phyloP scores from a whole-genome alignment of 2,113 vertebrate genomes.

The Rattus rattus region DNA sequence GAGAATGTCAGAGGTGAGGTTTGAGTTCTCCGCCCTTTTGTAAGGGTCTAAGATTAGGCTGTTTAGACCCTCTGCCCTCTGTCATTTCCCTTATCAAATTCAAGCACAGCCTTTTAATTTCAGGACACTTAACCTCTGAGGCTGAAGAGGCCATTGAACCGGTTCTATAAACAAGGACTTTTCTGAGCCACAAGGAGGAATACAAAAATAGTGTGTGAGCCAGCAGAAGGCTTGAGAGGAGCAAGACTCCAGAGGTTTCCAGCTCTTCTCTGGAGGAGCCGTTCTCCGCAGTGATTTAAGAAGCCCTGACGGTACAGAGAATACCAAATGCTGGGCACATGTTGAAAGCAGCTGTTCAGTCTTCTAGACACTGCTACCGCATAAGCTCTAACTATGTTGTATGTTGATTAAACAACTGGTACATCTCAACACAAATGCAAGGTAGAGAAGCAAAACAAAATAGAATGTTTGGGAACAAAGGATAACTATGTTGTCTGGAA shows the following conservation, averaged over 20 bases:
- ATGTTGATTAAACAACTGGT: conserved; percentile 5
- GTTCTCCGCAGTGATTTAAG: conserved; percentile 29
- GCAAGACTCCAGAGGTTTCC: neutral
- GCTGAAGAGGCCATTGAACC: conserved; percentile 62
- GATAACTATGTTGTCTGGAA: neutral
- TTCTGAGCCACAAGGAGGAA: conserved; percentile 64
- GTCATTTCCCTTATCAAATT: conserved; percentile 67
- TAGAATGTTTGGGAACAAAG: conserved; percentile 18
- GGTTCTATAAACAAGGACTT: conserved; percentile 67
- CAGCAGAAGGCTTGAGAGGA: neutral
- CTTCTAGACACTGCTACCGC: neutral
- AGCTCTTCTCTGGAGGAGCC: neutral
- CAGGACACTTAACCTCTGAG: conserved; percentile 62
- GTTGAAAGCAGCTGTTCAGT: neutral
- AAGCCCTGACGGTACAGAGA: conserved; percentile 40
- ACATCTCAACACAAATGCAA: conserved; percentile 43
- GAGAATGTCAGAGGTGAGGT: conserved; percentile 63
- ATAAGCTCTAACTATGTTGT: conserved; percentile 4
- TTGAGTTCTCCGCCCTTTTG: conserved; percentile 56
- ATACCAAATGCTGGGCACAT: neutral
- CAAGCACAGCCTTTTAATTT: conserved; percentile 75
- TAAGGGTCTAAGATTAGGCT: conserved; percentile 51
- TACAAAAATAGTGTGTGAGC: conserved; percentile 13
- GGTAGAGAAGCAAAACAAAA: conserved; percentile 39
- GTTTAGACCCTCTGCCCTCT: conserved; percentile 49